Conservation (phyloP, 2,797 vertebrate genomes). For the Macropus fuliginosus region DNA sequence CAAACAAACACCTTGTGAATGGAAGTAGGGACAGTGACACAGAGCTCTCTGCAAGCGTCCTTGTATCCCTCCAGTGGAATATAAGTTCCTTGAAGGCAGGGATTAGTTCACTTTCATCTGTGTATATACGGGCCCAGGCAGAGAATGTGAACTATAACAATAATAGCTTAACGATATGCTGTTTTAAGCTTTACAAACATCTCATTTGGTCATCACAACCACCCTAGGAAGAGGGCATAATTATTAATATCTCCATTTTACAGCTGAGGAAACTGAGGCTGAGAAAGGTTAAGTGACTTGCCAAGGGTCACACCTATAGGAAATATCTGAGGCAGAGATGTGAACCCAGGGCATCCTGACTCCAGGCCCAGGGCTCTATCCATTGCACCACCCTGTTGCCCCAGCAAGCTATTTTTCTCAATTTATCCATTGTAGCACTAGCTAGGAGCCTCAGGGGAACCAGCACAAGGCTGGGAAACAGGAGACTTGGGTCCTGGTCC, state of each 20-base stretch:
- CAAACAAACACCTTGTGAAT: background rate
- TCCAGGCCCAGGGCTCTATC: background rate
- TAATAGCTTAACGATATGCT: background rate
- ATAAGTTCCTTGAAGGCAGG: background rate
- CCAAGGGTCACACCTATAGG: background rate
- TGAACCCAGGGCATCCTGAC: background rate
- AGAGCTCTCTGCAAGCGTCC: background rate
- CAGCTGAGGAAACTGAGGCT: background rate
- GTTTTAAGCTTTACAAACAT: background rate
- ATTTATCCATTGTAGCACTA: background rate
- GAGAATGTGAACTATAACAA: background rate
- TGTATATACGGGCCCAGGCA: background rate
- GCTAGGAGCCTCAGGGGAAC: background rate
- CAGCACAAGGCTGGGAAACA: too few relatives aligned
- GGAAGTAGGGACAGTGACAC: background rate
- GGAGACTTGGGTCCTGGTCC: background rate
- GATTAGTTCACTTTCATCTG: background rate
- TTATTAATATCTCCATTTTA: background rate
- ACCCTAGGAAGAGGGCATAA: background rate
- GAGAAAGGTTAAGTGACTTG: background rate
- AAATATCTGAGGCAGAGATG: background rate
- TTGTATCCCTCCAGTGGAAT: background rate
- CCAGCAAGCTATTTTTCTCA: background rate
- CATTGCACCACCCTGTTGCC: background rate
- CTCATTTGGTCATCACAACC: background rate